Base-by-base conservation (phyloP, 2,888 invertebrate species). In the Antheraea yamamai region DNA sequence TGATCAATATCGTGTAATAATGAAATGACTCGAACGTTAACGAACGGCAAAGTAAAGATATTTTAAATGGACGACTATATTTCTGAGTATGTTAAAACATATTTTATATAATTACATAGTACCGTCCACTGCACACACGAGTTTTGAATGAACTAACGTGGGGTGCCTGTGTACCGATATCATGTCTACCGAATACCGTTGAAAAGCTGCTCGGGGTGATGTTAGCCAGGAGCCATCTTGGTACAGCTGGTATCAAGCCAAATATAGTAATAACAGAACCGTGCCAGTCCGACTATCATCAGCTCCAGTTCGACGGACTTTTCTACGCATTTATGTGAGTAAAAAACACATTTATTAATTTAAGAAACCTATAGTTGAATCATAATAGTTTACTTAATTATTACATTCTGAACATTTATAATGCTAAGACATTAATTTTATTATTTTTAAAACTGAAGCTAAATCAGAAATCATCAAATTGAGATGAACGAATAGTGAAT, bases 111-210 rank as follows among this genome's bases (percentile, higher is more conserved):
- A 47, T 73, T 72, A 14, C 74, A 72, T 75, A 93, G 93, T 83
- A 88, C 64, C 87, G 84, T 76, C 90, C 90, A 4, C 86, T 81
- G 1, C 87, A 89, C 80, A 83, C 83, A 66, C 89, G 89, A 20
- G 89, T 89, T 0, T 83, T 90, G 23, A 93, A 92, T 83, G 88
- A 90, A 80, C 77, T 96, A 74, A 92, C 95, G 75, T 95, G 95
- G 95, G 96, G 96, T 0, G 89, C 94, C 2, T 96, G 96, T 80
- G 94, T 95, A 20, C 96, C 96, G 0, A 88, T 89, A 0, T 86
- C 90, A 0, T 96, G 96, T 80, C 81, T 83, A 0, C 84, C 91
- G 0, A 79, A 76, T 0, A 89, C 93, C 0, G 90, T 93, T 23
- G 89, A 90, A 68, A 84, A 85, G 0, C 81, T 94, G 51, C 84